Base-by-base conservation (phyloP, 2,113 vertebrate genomes). In the Cochlearius cochlearius region DNA sequence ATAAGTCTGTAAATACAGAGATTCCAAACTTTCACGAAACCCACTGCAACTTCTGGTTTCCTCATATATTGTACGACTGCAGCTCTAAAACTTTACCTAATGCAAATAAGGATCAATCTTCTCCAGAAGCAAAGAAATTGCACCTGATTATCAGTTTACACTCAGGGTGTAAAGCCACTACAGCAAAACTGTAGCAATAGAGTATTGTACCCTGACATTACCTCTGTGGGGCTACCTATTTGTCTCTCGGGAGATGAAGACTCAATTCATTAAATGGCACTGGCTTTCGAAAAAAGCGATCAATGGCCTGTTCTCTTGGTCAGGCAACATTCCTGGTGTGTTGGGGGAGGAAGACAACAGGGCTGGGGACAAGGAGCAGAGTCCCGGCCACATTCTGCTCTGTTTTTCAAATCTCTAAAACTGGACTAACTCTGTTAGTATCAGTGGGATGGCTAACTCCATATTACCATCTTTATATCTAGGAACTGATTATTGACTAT, bases 201-300 rank as follows among this genome's bases (percentile, higher is more conserved):
- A 74, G 5, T 58, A 26, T 92, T 66, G 72, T 38, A 9, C 25
- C 15, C 45, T 36, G 22, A 53, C 85, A 72, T 63, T 68, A 55
- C 55, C 45, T 59, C 38, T 58, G 43, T 38, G 56, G 39, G 22
- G 6, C 6, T 55, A 2, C 10, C 11, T 41, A 1, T 12, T 67
- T 53, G 41, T 82, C 20, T 91, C 79, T 91, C 94, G 50, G 47
- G 89, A 53, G 58, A 36, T 62, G 50, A 87, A 94, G 73, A 92
- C 52, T 92, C 84, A 75, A 69, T 94, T 97, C 75, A 79, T 87
- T 93, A 90, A 95, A 92, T 78, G 71, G 41, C 55, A 49, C 27
- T 90, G 77, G 36, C 50, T 96, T 93, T 91, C 88, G 59, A 18
- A 49, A 75, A 66, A 64, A 88, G 18, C 4, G 43, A 87, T 88